These are phyloP conservation scores for Ericerus pela DNA, from an alignment of 1,140 invertebrate genomes.

Conservation along the genomic window DNA sequence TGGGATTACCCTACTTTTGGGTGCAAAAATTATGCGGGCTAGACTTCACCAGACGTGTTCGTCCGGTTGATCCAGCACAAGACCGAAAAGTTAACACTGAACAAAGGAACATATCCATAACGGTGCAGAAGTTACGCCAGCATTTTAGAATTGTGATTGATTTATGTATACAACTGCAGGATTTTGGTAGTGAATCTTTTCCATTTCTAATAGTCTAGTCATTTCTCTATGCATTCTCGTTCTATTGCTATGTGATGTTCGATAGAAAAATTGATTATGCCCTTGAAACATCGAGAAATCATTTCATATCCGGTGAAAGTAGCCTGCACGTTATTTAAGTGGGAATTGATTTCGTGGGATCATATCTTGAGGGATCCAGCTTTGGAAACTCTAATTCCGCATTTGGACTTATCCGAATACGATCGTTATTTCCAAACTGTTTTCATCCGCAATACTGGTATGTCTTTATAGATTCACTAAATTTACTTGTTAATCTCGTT, in stretches of 20 bases:
- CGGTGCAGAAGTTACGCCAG: constrained; percentile 49
- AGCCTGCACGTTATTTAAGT: not conserved
- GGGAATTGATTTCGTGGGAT: constrained; percentile 27
- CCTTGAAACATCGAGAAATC: not conserved
- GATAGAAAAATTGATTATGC: not conserved
- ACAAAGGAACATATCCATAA: constrained; percentile 45
- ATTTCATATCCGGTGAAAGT: not conserved
- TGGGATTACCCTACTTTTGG: constrained; percentile 77
- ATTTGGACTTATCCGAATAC: constrained; percentile 26
- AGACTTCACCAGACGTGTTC: constrained; percentile 40
- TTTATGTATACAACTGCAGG: constrained; percentile 59
- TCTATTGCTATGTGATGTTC: constrained; percentile 26
- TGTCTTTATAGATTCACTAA: not conserved
- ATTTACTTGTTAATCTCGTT: constrained; percentile 9
- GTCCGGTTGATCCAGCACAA: not conserved
- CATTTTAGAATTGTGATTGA: constrained; percentile 54
- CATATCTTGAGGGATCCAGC: constrained; percentile 42
- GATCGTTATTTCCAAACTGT: constrained; percentile 54
- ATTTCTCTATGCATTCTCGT: not conserved
- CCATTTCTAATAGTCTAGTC: constrained; percentile 21
- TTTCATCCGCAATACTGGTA: constrained; percentile 44
- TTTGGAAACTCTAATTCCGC: constrained; percentile 24
- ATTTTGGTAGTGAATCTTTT: constrained; percentile 44
- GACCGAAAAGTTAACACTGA: constrained; percentile 36
- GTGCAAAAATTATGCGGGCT: constrained; percentile 75